phyloP scores from a whole-genome alignment of 35 echinoderm and acorn worm species.

The Strongylocentrotus purpuratus region DNA sequence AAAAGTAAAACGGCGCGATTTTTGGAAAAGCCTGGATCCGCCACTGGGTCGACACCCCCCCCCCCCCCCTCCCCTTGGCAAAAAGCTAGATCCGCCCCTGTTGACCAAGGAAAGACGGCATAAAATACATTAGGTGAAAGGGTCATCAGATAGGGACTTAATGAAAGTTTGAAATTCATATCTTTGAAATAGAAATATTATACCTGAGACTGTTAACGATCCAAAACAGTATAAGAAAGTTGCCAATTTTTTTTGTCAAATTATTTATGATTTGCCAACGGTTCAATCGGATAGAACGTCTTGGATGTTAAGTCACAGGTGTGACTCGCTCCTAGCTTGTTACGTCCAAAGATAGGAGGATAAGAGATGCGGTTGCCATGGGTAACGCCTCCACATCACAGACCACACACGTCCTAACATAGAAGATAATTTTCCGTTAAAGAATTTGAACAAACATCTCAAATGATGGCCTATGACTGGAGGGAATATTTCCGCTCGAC shows the following conservation, averaged over 20 bases:
- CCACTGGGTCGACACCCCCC: no score
- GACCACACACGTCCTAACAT: background rate
- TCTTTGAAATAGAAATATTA: no score
- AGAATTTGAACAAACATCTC: conserved; percentile 11
- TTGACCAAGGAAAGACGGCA: no score
- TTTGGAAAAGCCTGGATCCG: no score
- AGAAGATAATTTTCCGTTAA: conserved; percentile 6
- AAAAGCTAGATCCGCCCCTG: no score
- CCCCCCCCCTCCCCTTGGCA: no score
- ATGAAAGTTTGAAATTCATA: no score
- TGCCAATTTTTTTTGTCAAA: background rate
- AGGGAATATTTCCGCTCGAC: conserved; percentile 8
- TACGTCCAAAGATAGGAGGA: background rate
- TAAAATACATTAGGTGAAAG: no score
- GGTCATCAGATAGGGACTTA: no score
- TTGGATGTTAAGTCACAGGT: background rate
- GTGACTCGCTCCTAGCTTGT: background rate
- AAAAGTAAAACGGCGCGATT: no score
- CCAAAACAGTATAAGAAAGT: background rate
- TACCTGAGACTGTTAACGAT: no score
- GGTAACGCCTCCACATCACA: background rate
- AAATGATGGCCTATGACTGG: conserved; percentile 16
- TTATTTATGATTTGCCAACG: background rate
- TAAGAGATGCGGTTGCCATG: background rate
- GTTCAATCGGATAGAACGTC: background rate